Base-by-base conservation (phyloP, 1,140 invertebrate species). In the Dicyema japonicum region DNA sequence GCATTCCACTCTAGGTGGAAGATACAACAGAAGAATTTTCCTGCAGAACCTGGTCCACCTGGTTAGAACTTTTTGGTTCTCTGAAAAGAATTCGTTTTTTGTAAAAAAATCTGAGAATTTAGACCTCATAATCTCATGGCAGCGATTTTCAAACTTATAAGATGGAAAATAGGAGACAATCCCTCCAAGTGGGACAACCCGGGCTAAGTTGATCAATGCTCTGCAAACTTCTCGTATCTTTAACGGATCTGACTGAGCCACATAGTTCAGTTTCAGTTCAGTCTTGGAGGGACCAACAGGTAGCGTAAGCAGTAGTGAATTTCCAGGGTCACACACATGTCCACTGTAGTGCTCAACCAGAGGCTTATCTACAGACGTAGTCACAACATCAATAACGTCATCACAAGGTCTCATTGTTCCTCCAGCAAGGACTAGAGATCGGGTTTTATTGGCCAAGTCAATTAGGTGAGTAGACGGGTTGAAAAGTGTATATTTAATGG, bases 141-240 rank as follows among this genome's bases (percentile, higher is more conserved):
- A n/a, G n/a, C 19, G 19, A 21, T 21, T 37, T 44, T 85, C 68
- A 43, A 76, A 82, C 17, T 69, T 68, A 39, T 92, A 90, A 1
- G 76, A 88, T 2, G 78, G 69, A 32, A 92, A 63, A 50, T 92
- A 94, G 36, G 69, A 67, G 3, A 92, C 69, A 11, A 90, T 54
- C 1, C 82, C 82, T 11, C 69, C 72, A 16, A 72, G 72, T 22
- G 88, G 59, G 27, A 69, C 52, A 33, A 31, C 19, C 19, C 9
- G 12, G 9, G 12, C 8, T 12, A 21, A 12, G 19, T 21, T 12
- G 19, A 21, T 12, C 12, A 21, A 12, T 9, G 19, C 19, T 9
- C 12, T 12, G 19, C 19, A 9, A 8, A 12, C 19, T 9, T 9
- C 19, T 21, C n/a, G n/a, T n/a, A n/a, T n/a, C n/a, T 9, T 21